Evolutionary conservation across 2,797 vertebrate species (phyloP).

Genomic region (Nannoperca australis): DNA sequence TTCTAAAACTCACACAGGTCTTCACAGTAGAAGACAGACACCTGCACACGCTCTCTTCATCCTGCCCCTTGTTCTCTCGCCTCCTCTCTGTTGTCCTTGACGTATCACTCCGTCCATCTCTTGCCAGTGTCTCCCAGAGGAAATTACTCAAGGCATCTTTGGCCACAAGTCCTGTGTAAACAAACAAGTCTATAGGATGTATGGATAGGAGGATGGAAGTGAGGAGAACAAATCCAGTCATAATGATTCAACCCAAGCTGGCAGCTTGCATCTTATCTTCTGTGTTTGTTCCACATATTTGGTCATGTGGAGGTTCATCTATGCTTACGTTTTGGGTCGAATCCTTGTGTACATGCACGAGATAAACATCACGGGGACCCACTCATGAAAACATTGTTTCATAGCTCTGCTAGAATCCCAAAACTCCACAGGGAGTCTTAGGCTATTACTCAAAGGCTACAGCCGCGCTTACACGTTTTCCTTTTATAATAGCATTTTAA

Average conservation of each 20-base stretch:
- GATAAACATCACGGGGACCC: background rate
- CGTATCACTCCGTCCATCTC: conserved; percentile 40
- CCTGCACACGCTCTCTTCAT: conserved; percentile 8
- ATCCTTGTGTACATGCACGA: background rate
- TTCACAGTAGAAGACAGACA: conserved; percentile 14
- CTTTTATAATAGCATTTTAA: no score
- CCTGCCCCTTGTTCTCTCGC: conserved; percentile 29
- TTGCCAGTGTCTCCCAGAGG: conserved; percentile 61
- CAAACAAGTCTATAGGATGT: conserved; percentile 46
- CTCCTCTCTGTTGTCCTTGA: conserved; percentile 34
- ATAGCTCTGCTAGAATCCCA: background rate
- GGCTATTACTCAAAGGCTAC: no score
- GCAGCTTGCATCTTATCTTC: background rate
- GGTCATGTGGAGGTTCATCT: background rate
- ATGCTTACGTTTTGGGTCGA: background rate
- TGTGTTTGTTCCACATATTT: conserved; percentile 21
- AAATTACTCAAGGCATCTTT: conserved; percentile 73
- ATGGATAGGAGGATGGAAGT: conserved; percentile 18
- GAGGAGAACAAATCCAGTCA: background rate
- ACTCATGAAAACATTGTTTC: background rate
- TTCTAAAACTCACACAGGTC: conserved; percentile 5
- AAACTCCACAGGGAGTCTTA: no score
- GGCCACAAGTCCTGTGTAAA: conserved; percentile 65
- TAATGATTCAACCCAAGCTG: background rate
- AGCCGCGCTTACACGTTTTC: no score